A percentile compares a stretch with the other conserved stretches of the same genome.
These are phyloP conservation scores for Syngnathus scovelli DNA, from an alignment of 2,113 vertebrate species.

Conservation along the genomic window DNA sequence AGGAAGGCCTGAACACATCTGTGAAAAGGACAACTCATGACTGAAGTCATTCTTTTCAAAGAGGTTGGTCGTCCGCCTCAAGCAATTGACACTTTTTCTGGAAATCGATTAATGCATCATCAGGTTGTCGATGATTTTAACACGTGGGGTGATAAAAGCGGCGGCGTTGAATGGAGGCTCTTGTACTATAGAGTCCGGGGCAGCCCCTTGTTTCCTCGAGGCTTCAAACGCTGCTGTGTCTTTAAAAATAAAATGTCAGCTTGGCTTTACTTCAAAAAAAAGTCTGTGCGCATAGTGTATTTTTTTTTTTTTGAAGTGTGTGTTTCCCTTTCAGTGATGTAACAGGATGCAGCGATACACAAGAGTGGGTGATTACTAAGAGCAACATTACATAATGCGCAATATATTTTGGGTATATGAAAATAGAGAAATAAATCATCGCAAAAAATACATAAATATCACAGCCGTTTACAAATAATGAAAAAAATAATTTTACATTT, in stretches of 20 bases:
- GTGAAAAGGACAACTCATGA: too few relatives aligned
- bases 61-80: too few relatives aligned
- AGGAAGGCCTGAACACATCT: too few relatives aligned
- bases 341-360: background rate
- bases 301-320: background rate
- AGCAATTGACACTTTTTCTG: too few relatives aligned
- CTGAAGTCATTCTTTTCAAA: too few relatives aligned
- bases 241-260: background rate
- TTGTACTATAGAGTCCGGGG: background rate
- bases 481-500: background rate
- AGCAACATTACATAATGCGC: background rate
- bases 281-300: constrained; percentile 2
- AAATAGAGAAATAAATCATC: background rate
- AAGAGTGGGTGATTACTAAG: background rate
- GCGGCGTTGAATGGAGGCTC: too few relatives aligned
- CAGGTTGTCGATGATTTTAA: background rate
- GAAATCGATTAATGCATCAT: background rate
- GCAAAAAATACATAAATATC: background rate
- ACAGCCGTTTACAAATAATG: background rate
- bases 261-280: background rate
- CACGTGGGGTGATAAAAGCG: background rate
- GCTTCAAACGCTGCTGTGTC: background rate
- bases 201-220: background rate
- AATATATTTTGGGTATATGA: background rate
- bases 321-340: constrained; percentile 1